Evolutionary conservation across 2,888 invertebrate species (phyloP), one percentile per base, ranked within the genome.

Genomic region (Erebia epiphron): DNA sequence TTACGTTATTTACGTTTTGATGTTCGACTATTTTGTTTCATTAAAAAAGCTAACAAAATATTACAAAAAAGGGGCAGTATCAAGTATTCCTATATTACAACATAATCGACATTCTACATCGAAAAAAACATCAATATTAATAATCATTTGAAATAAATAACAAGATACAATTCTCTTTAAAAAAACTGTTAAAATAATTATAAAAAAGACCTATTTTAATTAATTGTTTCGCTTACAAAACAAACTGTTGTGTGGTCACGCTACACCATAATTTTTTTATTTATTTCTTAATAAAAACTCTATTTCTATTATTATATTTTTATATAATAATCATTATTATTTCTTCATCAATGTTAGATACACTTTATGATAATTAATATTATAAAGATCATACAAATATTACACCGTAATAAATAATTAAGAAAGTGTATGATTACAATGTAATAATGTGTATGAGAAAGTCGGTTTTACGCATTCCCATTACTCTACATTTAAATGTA

Each of bases 111-210:
- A 85, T 84, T 84, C 90, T 91, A 91, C 88, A 85, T 79, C 84
- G 86, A 88, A 90, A 88, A 88, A 91, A 92, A 87, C 91, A 87
- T 89, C 86, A 86, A 89, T 91, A 90, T 89, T 91, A 86, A 92
- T 92, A 92, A 91, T 92, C 92, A 91, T 92, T 92, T 93, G 89
- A 92, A 93, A 93, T 93, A 93, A 93, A 93, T 93, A 93, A 93
- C 93, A 92, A 91, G 87, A 90, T 91, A 90, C 89, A 90, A 81
- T 86, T 83, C 81, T 86, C 83, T 88, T 89, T 86, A 72, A 81
- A 81, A 88, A 92, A 91, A 90, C 86, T 90, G 91, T 91, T 92
- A 91, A 91, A 91, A 88, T 91, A 90, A 90, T 88, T 88, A 77
- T 75, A 89, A 89, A 86, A 88, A 87, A 82, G 79, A 83, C 86